phyloP scores from a whole-genome alignment of 2,888 invertebrate species.

The Villa cingulata region DNA sequence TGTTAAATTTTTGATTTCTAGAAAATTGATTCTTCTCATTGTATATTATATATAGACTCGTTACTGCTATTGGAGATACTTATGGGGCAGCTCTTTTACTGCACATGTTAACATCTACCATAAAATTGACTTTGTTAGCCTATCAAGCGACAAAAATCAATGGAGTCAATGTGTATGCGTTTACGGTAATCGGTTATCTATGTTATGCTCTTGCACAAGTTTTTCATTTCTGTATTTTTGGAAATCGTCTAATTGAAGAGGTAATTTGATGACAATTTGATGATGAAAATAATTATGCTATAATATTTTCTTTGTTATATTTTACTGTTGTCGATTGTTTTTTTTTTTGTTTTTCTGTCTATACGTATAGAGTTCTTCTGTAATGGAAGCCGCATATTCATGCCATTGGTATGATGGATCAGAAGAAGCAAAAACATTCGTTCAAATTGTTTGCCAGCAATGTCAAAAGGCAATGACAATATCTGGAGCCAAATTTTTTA shows the following conservation, averaged over 20 bases:
- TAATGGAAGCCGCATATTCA: conserved; percentile 83
- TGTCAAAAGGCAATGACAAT: conserved; percentile 82
- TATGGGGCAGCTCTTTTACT: conserved; percentile 71
- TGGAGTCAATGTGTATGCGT: conserved; percentile 62
- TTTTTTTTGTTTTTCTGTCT: background rate
- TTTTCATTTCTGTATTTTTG: conserved; percentile 76
- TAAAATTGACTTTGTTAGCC: conserved; percentile 66
- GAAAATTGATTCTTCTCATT: too few relatives aligned
- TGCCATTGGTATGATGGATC: conserved; percentile 86
- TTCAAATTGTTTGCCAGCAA: conserved; percentile 81
- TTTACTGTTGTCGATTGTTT: too few relatives aligned
- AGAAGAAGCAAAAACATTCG: conserved; percentile 80
- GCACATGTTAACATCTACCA: conserved; percentile 75
- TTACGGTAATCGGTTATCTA: conserved; percentile 65
- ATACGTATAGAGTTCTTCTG: conserved; percentile 62
- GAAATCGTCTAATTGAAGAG: conserved; percentile 77
- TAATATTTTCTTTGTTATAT: too few relatives aligned
- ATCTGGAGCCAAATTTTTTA: conserved; percentile 81
- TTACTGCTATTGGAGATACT: conserved; percentile 67
- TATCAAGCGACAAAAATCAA: conserved; percentile 80
- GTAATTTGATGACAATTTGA: conserved; percentile 31
- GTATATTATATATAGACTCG: conserved; percentile 45
- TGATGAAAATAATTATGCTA: too few relatives aligned
- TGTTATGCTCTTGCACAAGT: conserved; percentile 71
- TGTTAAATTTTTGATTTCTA: too few relatives aligned